These are phyloP conservation scores for Ceuthmochares aereus DNA, from an alignment of 2,113 vertebrate species.

Conservation along the genomic window DNA sequence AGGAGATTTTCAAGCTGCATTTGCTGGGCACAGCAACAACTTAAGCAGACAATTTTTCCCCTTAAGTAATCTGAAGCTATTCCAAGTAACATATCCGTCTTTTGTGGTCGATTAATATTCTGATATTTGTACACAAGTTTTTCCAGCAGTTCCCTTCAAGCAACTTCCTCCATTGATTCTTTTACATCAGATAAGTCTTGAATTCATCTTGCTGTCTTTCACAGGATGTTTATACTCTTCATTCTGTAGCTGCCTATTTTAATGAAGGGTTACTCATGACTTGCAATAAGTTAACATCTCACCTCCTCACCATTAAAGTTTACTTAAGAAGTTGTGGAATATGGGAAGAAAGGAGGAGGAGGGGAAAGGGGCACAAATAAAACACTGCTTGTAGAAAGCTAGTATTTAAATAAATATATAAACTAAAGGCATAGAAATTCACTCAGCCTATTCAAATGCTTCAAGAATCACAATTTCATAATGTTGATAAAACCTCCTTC, in stretches of 20 bases:
- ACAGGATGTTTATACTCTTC: neutral
- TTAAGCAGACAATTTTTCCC: neutral
- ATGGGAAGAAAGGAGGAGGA: neutral
- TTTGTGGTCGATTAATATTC: neutral
- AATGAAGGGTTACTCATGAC: fast-evolving
- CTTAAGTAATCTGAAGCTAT: neutral
- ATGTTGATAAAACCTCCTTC: neutral
- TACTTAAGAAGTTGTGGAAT: neutral
- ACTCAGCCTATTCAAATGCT: neutral
- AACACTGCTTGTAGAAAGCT: neutral
- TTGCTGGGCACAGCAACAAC: neutral
- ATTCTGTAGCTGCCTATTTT: neutral
- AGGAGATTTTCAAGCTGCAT: neutral
- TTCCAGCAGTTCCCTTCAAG: neutral
- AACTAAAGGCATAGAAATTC: neutral
- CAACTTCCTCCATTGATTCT: neutral
- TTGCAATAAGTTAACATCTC: neutral
- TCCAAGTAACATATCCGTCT: neutral
- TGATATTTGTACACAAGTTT: neutral
- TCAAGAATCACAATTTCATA: neutral
- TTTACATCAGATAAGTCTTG: neutral
- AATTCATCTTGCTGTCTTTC: neutral
- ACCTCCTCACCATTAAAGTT: neutral
- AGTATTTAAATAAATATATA: neutral
- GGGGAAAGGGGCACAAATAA: neutral